phyloP scores from a whole-genome alignment of 2,888 invertebrate species.

The Mythimna lalbum region DNA sequence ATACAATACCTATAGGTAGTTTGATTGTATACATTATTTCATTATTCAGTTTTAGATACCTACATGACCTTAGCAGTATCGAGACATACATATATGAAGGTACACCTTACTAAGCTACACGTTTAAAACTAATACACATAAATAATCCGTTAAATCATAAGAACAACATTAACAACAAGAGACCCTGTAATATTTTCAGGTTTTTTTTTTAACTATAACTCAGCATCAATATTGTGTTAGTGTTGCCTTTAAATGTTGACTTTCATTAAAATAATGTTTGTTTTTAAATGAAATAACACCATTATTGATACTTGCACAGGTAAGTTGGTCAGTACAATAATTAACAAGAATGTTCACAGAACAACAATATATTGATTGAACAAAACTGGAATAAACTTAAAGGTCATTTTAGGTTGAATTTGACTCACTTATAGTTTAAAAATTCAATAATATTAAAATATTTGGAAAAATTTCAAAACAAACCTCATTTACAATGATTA shows the following conservation, averaged over 20 bases:
- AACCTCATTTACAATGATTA: conserved; percentile 53
- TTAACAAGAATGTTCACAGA: conserved; percentile 6
- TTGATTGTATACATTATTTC: background rate
- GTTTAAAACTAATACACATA: conserved; percentile 12
- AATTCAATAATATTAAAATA: background rate
- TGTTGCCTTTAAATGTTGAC: background rate
- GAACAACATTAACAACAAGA: conserved; percentile 52
- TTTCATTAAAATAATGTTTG: background rate
- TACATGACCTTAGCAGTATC: conserved; percentile 1
- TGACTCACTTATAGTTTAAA: conserved; percentile 9
- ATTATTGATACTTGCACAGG: background rate
- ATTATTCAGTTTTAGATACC: conserved; percentile 2
- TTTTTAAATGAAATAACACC: conserved; percentile 5
- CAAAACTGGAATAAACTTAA: conserved; percentile 21
- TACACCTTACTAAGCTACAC: conserved; percentile 15
- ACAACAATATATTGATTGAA: conserved; percentile 3
- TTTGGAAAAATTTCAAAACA: conserved; percentile 15
- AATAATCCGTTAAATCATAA: conserved; percentile 32
- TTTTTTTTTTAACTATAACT: conserved; percentile 16
- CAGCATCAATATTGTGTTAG: background rate
- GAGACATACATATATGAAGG: background rate
- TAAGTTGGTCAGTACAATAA: background rate
- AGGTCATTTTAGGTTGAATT: conserved; percentile 2
- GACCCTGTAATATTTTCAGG: conserved; percentile 51
- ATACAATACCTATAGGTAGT: background rate